Evolutionary conservation across 2,888 invertebrate species (phyloP).

Genomic region (Tipula confusa): DNA sequence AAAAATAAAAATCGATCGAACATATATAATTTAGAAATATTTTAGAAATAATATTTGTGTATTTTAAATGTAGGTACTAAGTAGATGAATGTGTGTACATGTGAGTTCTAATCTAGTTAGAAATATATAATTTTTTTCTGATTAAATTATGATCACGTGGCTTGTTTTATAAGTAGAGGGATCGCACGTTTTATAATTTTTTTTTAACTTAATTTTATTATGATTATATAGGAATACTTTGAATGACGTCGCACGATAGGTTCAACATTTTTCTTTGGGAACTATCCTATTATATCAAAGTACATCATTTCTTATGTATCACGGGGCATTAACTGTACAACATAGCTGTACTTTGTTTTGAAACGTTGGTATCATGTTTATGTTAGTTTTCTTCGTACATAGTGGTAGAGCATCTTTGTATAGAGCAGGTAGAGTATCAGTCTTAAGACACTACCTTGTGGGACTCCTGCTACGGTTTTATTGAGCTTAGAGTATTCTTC

Average conservation of each 20-base stretch:
- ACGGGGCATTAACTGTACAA: too few relatives aligned
- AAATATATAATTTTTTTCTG: background rate
- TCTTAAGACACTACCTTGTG: too few relatives aligned
- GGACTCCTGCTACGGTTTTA: too few relatives aligned
- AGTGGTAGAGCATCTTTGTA: too few relatives aligned
- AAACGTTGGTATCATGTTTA: too few relatives aligned
- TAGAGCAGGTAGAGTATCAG: too few relatives aligned
- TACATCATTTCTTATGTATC: too few relatives aligned
- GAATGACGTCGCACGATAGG: background rate
- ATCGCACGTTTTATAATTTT: background rate
- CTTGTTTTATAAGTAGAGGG: background rate
- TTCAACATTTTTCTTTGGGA: too few relatives aligned
- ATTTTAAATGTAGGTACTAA: background rate
- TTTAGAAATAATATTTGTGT: background rate
- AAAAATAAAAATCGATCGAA: background rate
- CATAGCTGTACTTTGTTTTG: too few relatives aligned
- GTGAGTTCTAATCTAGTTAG: background rate
- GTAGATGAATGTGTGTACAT: background rate
- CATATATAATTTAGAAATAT: slow-evolving; percentile 12
- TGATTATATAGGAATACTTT: background rate
- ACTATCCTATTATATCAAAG: too few relatives aligned
- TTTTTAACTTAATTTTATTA: background rate
- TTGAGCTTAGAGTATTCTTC: too few relatives aligned
- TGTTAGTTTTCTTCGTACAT: too few relatives aligned
- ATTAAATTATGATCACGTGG: slow-evolving; percentile 25